Base-by-base conservation (phyloP, 2,113 vertebrate genomes). In the Machaerirhynchus nigripectus region DNA sequence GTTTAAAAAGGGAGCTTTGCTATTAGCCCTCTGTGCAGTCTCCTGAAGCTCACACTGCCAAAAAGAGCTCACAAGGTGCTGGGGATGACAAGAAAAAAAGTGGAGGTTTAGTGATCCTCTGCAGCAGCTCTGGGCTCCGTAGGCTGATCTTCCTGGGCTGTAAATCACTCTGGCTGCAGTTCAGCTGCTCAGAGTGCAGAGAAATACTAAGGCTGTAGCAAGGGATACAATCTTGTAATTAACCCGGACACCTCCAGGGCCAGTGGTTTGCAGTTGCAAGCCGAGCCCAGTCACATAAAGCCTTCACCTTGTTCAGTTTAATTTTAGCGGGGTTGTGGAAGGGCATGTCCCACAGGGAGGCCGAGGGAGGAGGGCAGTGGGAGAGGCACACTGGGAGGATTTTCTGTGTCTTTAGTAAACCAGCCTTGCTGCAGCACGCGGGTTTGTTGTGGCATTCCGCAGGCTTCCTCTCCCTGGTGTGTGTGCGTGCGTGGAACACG, bases 371-470 rank as follows among this genome's bases (percentile, higher is more conserved):
- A 63, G 70, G 35, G 17, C 80, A 47, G 21, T 12, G 28, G 53
- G 11, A 28, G 70, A 53, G 18, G 47, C 18, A 22, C 13, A 0
- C 17, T 2, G 23, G 30, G 33, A 92, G 57, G 59, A 31, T 64
- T 39, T 96, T 96, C 95, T 97, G 96, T 77, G 96, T 94, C 23
- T 19, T 97, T 97, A 95, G 83, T 70, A 80, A 95, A 84, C 63
- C 83, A 61, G 64, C 96, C 95, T 97, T 93, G 89, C 94, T 94
- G 93, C 84, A 73, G 82, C 92, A 44, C 27, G 4, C 2, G 2
- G 50, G 28, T 57, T 97, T 98, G 97, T 60, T 59, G 28, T 91
- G 71, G 87, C 92, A 74, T 97, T 98, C 94, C 96, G 71, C 76
- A 84, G 95, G 94, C 79, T 93, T 49, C 74, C 84, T 68, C 63